Conservation (phyloP, 53 echinoderm and acorn worm genomes). For the Apostichopus leukothele region DNA sequence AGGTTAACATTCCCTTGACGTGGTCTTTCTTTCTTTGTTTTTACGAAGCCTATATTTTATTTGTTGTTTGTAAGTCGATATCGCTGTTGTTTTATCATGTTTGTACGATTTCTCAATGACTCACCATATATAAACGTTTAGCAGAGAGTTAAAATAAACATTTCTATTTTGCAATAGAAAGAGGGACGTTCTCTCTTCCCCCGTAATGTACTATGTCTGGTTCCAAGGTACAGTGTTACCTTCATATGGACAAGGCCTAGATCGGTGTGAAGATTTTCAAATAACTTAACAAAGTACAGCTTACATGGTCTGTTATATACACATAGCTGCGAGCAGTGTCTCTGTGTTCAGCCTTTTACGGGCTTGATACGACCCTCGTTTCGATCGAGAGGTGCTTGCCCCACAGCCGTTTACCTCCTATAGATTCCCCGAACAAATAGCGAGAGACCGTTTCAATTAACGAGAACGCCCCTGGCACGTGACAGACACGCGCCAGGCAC, state of each 20-base stretch:
- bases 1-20: no score
- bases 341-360: neutral
- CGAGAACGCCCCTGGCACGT: neutral
- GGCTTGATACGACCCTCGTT: neutral
- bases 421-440: neutral
- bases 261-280: neutral
- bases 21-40: no score
- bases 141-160: no score
- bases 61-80: no score
- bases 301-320: neutral
- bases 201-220: no score
- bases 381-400: neutral
- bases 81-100: no score
- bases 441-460: neutral
- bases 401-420: conserved; percentile 12
- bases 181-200: no score
- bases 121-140: no score
- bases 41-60: no score
- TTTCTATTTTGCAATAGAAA: no score
- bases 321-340: neutral
- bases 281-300: neutral
- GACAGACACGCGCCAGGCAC: neutral
- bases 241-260: neutral
- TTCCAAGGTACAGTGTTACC: no score
- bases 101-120: no score